Evolutionary conservation across 2,888 invertebrate genomes (phyloP).

Genomic region (Caenorhabditis sinica): DNA sequence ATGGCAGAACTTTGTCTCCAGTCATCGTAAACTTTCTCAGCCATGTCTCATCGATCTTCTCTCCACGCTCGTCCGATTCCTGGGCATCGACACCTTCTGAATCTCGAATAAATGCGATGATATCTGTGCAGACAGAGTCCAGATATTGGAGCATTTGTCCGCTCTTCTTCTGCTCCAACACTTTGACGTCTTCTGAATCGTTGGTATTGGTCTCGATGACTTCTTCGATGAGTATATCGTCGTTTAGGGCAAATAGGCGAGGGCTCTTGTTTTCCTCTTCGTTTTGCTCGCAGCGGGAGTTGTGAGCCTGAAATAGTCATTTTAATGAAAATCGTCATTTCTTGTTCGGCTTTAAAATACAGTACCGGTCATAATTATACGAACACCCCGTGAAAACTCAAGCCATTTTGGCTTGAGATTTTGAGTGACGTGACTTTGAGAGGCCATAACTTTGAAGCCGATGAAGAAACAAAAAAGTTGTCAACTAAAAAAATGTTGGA

Average conservation of each 20-base stretch:
- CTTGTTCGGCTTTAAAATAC: too few relatives aligned
- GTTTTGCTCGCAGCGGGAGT: constrained; percentile 49
- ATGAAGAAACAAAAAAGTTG: too few relatives aligned
- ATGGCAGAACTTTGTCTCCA: constrained; percentile 6
- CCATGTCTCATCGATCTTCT: constrained; percentile 37
- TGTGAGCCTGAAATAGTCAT: constrained; percentile 45
- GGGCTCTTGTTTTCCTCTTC: constrained; percentile 57
- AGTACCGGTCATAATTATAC: too few relatives aligned
- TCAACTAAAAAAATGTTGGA: too few relatives aligned
- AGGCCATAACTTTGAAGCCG: too few relatives aligned
- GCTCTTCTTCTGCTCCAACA: constrained; percentile 46
- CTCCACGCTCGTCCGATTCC: constrained; percentile 9
- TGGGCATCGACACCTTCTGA: constrained; percentile 2
- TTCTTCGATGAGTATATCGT: constrained; percentile 54
- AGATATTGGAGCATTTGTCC: constrained; percentile 41
- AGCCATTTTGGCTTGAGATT: too few relatives aligned
- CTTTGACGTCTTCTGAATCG: constrained; percentile 18
- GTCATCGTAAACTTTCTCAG: constrained; percentile 27
- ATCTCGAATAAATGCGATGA: constrained; percentile 43
- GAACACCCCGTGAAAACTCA: too few relatives aligned
- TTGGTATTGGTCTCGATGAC: constrained; percentile 35
- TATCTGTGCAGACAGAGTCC: constrained; percentile 46
- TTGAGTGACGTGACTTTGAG: too few relatives aligned
- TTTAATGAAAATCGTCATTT: too few relatives aligned
- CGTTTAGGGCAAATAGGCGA: constrained; percentile 56